Base-by-base conservation (phyloP, 2,113 vertebrate genomes). In the Salvelinus sp. region DNA sequence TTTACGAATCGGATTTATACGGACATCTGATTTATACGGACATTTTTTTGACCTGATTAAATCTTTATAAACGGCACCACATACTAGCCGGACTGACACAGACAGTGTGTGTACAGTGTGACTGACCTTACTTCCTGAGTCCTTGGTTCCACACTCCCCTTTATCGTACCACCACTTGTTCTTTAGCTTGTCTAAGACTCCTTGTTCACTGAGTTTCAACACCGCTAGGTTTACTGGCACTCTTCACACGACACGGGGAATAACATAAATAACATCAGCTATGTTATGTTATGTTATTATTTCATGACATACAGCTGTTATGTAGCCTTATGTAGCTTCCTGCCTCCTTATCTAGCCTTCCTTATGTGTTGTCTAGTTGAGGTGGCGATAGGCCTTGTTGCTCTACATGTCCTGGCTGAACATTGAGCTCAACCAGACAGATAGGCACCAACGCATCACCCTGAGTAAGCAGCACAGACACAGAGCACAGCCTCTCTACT, bases 121-220 rank as follows among this genome's bases (percentile, higher is more conserved):
- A 99, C 98, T 99, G 96, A 99, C 98, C 98, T 99, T 99, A 98
- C 98, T 99, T 98, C 98, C 98, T 94, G 98, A 99, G 97, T 99
- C 98, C 97, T 99, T 99, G 97, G 97, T 81, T 98, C 98, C 98
- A 98, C 98, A 99, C 97, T 99, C 98, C 95, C 98, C 98, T 96
- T 99, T 99, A 98, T 99, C 98, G 97, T 99, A 99, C 98, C 98
- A 99, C 98, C 98, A 99, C 98, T 99, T 99, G 97, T 98, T 99
- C 99, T 99, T 99, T 97, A 99, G 97, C 97, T 99, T 99, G 97
- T 99, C 97, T 99, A 99, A 99, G 97, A 97, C 93, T 95, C 98
- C 98, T 99, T 96, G 95, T 94, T 99, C 97, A 98, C 97, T 99
- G 98, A 99, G 98, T 98, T 99, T 99, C 97, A 99, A 98, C 95